Evolutionary conservation across 2,888 invertebrate genomes (phyloP).

Genomic region (Drosophila melanosoma): DNA sequence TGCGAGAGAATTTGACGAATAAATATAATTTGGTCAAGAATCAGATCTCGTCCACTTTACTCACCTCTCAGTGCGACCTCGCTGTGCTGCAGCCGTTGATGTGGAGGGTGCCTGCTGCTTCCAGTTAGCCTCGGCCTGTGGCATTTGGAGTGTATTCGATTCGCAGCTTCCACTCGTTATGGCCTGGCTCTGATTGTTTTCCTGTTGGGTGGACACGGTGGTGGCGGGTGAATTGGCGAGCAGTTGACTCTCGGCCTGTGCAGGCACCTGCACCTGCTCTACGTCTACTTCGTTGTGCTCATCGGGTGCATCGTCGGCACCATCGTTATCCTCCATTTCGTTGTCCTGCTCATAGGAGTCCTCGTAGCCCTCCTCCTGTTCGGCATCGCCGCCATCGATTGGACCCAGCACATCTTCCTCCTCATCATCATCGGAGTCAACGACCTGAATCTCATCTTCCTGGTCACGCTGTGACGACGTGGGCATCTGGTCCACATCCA

Average conservation of each 20-base stretch:
- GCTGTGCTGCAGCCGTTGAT: conserved; percentile 71
- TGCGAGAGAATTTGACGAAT: conserved; percentile 49
- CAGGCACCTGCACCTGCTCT: conserved; percentile 88
- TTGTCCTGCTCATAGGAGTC: conserved; percentile 86
- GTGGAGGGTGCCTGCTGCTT: conserved; percentile 82
- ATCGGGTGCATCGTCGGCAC: conserved; percentile 83
- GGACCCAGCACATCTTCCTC: conserved; percentile 83
- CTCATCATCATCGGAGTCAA: conserved; percentile 93
- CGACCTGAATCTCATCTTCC: conserved; percentile 92
- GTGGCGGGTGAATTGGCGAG: conserved; percentile 56
- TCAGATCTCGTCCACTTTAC: not conserved
- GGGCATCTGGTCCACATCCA: conserved; percentile 92
- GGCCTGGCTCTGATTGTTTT: conserved; percentile 88
- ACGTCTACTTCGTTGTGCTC: conserved; percentile 88
- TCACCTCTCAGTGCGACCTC: conserved; percentile 79
- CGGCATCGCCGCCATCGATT: conserved; percentile 85
- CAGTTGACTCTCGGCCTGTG: conserved; percentile 58
- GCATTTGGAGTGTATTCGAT: conserved; percentile 81
- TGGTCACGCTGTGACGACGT: conserved; percentile 95
- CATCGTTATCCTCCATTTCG: conserved; percentile 87
- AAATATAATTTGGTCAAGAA: not conserved
- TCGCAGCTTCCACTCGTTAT: conserved; percentile 92
- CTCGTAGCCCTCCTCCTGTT: conserved; percentile 87
- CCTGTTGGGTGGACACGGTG: conserved; percentile 81
- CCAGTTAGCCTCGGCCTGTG: conserved; percentile 75